Evolutionary conservation across 2,888 invertebrate species (phyloP), one percentile per base, ranked within the genome.

Genomic region (Girardia tigrina): DNA sequence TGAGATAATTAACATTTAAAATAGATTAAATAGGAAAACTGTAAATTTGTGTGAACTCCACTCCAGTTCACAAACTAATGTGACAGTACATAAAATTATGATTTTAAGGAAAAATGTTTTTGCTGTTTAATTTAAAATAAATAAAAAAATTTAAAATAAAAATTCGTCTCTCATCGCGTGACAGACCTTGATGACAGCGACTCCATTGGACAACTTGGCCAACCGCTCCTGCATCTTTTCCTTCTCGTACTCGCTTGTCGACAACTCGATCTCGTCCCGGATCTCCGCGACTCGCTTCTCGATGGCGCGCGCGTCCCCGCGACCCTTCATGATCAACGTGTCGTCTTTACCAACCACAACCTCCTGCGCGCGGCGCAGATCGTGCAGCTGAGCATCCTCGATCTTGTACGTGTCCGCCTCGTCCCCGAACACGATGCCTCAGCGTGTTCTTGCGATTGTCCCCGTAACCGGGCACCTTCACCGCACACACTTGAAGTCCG

Each of bases 391-490:
- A 14, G 94, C 88, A 83, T 94, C 93, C 86, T 94, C 94, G 75
- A 95, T 81, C 82, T 93, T 94, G 74, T 91, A 87, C 42, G 92
- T 87, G 83, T 91, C 91, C 0, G 91, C 91, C 81, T 94, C 94
- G 84, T 95, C 94, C 70, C 93, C 94, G 82, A 95, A 94, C 0
- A 94, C 90, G 81, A 91, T 89, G 78, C 91, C 94, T 76, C 2
- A 94, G 87, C 0, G 91, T 92, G 56, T 91, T 89, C 84, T 94
- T 94, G 74, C 94, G 88, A 84, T 94, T 94, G 83, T 95, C 77
- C 94, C 94, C 82, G 95, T 95, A 1, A 94, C 94, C 28, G 77
- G 94, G 94, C 0, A 94, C 93, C 83, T 95, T 95, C 0, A 95
- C 93, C 23, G 94, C 94, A 75, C 90, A 92, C 2, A 75, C 28